These are phyloP conservation scores for Rhombomys opimus DNA, from an alignment of 2,113 vertebrate species.

Conservation along the genomic window DNA sequence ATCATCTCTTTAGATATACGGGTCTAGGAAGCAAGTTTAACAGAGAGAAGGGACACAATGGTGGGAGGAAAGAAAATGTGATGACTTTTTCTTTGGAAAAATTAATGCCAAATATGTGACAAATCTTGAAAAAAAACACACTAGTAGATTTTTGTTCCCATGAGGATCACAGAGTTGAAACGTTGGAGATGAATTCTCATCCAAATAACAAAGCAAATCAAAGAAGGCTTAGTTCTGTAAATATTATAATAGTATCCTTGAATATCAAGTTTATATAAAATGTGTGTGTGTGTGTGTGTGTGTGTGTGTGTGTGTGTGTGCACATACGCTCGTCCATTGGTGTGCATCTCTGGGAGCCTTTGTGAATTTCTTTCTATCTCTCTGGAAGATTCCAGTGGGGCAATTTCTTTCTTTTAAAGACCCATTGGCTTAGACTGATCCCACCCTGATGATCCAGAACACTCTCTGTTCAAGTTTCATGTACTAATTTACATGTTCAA, in stretches of 20 bases:
- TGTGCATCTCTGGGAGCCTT: not conserved
- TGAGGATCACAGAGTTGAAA: not conserved
- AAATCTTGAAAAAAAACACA: not conserved
- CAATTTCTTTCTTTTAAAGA: slow-evolving; percentile 16
- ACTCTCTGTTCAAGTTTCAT: not conserved
- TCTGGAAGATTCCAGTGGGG: not conserved
- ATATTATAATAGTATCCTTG: not conserved
- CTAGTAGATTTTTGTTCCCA: not conserved
- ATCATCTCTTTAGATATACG: not conserved
- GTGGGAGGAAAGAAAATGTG: not conserved
- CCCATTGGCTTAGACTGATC: not conserved
- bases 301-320: not conserved
- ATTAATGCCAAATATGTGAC: not conserved
- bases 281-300: not conserved
- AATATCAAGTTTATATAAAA: not conserved
- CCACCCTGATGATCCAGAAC: not conserved
- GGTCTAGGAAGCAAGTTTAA: not conserved
- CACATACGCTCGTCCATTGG: not conserved
- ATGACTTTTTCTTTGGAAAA: not conserved
- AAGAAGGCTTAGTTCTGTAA: not conserved
- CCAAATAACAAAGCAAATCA: not conserved
- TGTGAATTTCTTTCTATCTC: not conserved
- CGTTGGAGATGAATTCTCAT: not conserved
- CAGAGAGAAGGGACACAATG: not conserved
- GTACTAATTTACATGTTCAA: not conserved